Conservation (phyloP, 2,797 vertebrate species). For the Xiphorhynchus erythropygius region DNA sequence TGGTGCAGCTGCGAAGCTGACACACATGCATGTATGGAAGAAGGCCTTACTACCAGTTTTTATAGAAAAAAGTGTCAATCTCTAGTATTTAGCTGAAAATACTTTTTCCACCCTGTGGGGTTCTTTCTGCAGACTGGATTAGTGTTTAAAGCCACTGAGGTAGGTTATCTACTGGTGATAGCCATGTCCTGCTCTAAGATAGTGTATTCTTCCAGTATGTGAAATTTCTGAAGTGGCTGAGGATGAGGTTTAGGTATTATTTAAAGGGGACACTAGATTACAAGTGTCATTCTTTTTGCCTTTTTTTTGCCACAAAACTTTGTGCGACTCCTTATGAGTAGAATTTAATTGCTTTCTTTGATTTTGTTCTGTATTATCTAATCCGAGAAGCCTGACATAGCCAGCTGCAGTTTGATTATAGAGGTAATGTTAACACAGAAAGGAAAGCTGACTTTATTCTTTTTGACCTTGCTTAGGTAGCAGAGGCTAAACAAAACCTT, state of each 20-base stretch:
- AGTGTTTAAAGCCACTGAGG: neutral
- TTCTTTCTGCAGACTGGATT: neutral
- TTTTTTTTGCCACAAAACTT: neutral
- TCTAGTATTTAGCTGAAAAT: neutral
- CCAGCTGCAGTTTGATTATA: neutral
- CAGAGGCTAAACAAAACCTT: neutral
- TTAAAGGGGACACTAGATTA: neutral
- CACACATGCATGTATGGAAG: fast-evolving
- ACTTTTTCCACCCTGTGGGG: neutral
- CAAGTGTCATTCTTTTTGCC: neutral
- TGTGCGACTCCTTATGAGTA: neutral
- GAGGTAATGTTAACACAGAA: neutral
- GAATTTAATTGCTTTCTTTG: neutral
- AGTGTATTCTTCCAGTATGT: neutral
- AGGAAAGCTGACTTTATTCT: neutral
- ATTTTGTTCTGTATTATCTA: neutral
- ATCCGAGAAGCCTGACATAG: neutral
- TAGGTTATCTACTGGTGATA: neutral
- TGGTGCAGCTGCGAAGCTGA: neutral
- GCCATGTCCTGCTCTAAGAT: neutral
- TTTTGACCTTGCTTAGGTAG: neutral
- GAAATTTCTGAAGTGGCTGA: neutral
- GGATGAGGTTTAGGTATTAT: neutral
- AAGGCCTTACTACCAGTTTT: neutral
- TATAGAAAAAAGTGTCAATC: neutral